Evolutionary conservation across 23 tunicate genomes (phyloP).

Genomic region (Corella eumyota): DNA sequence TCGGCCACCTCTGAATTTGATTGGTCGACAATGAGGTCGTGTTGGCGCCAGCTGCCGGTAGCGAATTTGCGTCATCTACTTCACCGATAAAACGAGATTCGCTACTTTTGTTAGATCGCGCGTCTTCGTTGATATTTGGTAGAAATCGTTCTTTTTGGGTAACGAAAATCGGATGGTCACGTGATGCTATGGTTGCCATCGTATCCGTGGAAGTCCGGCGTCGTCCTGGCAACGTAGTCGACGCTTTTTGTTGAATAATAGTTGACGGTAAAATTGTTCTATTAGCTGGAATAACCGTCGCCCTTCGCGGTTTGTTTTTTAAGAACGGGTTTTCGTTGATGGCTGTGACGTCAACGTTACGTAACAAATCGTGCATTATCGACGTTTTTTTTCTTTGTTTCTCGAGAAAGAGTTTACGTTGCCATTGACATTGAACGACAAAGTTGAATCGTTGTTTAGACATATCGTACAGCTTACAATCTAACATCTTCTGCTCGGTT

Average conservation of each 20-base stretch:
- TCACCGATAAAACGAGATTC: no score
- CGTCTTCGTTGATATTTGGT: no score
- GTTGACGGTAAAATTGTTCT: background rate
- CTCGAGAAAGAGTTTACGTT: slow-evolving; percentile 62
- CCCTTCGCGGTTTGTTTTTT: background rate
- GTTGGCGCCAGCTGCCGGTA: no score
- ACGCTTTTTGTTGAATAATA: slow-evolving; percentile 4
- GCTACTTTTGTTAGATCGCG: no score
- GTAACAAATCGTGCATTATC: slow-evolving; percentile 61
- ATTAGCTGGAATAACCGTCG: background rate
- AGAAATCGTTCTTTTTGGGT: no score
- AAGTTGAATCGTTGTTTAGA: slow-evolving; percentile 74
- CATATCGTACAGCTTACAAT: slow-evolving; percentile 68
- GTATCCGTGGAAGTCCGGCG: no score
- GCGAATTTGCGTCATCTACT: no score
- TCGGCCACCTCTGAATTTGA: no score
- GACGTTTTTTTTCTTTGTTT: slow-evolving; percentile 69
- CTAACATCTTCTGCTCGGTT: slow-evolving; percentile 84
- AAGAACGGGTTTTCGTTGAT: slow-evolving; percentile 20
- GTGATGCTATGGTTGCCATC: no score
- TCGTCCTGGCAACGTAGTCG: slow-evolving; percentile 15
- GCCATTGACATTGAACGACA: slow-evolving; percentile 77
- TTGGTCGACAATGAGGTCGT: no score
- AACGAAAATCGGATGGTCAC: no score
- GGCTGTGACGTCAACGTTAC: slow-evolving; percentile 48